Evolutionary conservation across 1,140 invertebrate species (phyloP).

Genomic region (Vollenhovia emeryi): DNA sequence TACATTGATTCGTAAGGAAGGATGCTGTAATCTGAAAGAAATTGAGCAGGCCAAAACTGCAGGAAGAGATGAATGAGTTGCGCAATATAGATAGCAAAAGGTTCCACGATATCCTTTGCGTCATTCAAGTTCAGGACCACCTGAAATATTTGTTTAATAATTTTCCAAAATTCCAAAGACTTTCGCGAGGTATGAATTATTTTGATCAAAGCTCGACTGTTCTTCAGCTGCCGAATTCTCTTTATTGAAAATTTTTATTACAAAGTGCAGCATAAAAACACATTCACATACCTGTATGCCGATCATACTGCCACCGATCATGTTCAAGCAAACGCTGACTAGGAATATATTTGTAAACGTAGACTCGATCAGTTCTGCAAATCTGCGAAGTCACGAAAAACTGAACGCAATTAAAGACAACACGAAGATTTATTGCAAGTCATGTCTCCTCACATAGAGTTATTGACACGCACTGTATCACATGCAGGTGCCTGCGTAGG

Average conservation of each 20-base stretch:
- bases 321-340: slow-evolving; percentile 30
- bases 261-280: neutral
- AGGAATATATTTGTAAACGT: slow-evolving; percentile 20
- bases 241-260: neutral
- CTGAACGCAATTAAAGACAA: neutral
- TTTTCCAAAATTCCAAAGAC: neutral
- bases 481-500: slow-evolving; percentile 25
- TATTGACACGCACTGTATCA: slow-evolving; percentile 25
- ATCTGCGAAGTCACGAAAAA: neutral
- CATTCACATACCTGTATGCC: neutral
- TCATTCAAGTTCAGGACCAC: slow-evolving; percentile 20
- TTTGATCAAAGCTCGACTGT: neutral
- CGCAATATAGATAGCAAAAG: slow-evolving; percentile 25
- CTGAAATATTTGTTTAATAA: neutral
- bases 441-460: neutral
- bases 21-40: slow-evolving; percentile 14
- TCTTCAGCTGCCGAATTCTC: neutral
- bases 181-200: neutral
- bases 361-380: slow-evolving; percentile 26
- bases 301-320: slow-evolving; percentile 32
- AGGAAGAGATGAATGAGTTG: slow-evolving; percentile 31
- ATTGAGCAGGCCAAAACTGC: slow-evolving; percentile 27
- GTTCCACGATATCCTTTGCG: slow-evolving; percentile 16
- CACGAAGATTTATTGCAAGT: neutral
- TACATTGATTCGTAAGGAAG: slow-evolving; percentile 38